Evolutionary conservation across 1,140 invertebrate genomes (phyloP).

Genomic region (Lanistes nyassanus): DNA sequence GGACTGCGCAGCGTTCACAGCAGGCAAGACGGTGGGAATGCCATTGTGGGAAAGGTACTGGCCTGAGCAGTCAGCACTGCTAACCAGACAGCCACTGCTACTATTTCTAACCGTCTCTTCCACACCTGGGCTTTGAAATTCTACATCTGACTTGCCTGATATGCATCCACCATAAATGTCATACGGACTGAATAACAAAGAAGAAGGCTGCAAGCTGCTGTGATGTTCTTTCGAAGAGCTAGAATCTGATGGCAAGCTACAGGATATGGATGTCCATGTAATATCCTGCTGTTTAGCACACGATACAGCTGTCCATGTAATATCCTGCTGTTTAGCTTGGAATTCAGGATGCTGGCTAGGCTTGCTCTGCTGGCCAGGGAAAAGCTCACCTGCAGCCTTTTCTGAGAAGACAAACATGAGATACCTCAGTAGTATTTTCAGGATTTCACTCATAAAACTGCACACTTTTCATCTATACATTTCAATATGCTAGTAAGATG

Average conservation of each 20-base stretch:
- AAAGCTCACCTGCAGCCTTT: constrained; percentile 38
- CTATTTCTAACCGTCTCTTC: constrained; percentile 1
- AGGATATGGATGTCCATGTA: constrained; percentile 45
- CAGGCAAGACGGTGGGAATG: background rate
- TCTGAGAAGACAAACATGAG: constrained; percentile 43
- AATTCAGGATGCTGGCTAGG: constrained; percentile 54
- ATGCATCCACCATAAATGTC: constrained; percentile 27
- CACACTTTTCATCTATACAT: background rate
- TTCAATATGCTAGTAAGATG: background rate
- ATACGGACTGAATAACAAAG: constrained; percentile 56
- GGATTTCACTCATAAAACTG: background rate
- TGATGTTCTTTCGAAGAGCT: constrained; percentile 16
- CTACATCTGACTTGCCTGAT: constrained; percentile 21
- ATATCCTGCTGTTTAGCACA: constrained; percentile 41
- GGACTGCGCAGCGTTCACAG: constrained; percentile 5
- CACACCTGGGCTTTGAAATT: constrained; percentile 3
- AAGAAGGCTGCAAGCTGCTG: constrained; percentile 3
- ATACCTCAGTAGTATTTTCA: background rate
- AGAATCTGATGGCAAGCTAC: constrained; percentile 15
- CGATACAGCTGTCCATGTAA: constrained; percentile 45
- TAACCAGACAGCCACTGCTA: constrained; percentile 12
- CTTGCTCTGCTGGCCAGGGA: constrained; percentile 44
- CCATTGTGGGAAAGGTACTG: background rate
- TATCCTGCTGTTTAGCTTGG: constrained; percentile 45
- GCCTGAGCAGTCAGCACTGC: background rate